A percentile compares a stretch with the other conserved stretches of the same genome.
These are phyloP conservation scores for Tauraco hartlaubi DNA, from an alignment of 2,797 vertebrate species.

Conservation along the genomic window DNA sequence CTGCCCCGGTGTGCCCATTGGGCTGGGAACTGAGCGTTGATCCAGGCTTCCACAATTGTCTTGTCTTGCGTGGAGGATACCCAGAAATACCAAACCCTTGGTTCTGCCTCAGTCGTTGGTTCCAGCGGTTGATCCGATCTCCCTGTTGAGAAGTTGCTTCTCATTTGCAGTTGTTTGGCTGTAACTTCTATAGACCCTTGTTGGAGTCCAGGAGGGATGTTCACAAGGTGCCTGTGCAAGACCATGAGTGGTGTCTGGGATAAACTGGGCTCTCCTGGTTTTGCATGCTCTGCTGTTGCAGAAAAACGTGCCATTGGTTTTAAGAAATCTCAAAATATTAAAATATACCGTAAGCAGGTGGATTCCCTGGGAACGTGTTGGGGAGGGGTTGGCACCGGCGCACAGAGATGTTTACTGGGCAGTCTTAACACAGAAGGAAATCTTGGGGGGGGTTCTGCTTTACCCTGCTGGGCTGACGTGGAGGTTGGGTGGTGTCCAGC, in stretches of 20 bases:
- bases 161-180: neutral
- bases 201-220: neutral
- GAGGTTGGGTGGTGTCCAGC: neutral
- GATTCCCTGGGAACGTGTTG: neutral
- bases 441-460: neutral
- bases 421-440: neutral
- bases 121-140: neutral
- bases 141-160: neutral
- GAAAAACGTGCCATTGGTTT: neutral
- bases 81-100: neutral
- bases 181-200: neutral
- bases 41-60: neutral
- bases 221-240: neutral
- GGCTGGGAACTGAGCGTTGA: neutral
- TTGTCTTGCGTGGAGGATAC: neutral
- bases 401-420: neutral
- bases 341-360: neutral
- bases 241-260: rapidly evolving
- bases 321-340: neutral
- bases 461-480: neutral
- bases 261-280: neutral
- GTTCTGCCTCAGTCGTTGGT: neutral
- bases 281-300: neutral
- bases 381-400: neutral
- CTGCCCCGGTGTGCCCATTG: no score